Evolutionary conservation across 1,140 invertebrate species (phyloP), one percentile per base, ranked within the genome.

Genomic region (Neuroterus valhalla): DNA sequence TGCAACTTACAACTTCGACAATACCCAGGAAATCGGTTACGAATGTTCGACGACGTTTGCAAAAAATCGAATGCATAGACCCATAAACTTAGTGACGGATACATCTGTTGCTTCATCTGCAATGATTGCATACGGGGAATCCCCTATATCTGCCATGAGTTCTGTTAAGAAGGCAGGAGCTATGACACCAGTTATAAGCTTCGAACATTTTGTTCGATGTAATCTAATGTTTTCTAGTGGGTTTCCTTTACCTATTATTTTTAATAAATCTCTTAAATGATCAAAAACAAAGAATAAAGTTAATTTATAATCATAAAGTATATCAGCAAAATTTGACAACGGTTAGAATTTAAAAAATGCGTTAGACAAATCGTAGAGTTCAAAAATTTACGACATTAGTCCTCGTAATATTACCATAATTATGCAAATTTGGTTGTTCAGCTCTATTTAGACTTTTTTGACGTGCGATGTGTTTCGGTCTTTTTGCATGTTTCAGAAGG

Each of bases 21-120:
- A 75, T 69, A 1, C 77, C 77, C 19, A 78, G 45, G 70, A 78
- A 78, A 21, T 78, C 43, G 5, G 77, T 78, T 1, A 76, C 42
- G 14, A 78, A 62, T 23, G 66, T 67, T 12, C 14, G 23, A 46
- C 72, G 48, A 14, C 15, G 43, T 12, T 14, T 3, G 15, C 73
- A 21, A 68, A 78, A 26, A 55, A 78, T 21, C 73, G 42, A 15
- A 75, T 52, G 23, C 70, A 75, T 3, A 72, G 14, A 12, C 46
- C 77, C 77, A 78, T 75, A 31, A 73, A 78, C 66, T 78, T 78
- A 43, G 69, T 43, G 8, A 44, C 31, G 2, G 74, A 79, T 43
- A 79, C 50, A 17, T 79, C 74, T 8, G 77, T 79, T 3, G 69
- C 73, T 68, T 55, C 50, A 11, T 55, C 50, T 12, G 17, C 50